A percentile compares a stretch with the other conserved stretches of the same genome.
Conservation (phyloP, 2,113 vertebrate genomes). For the Apaloderma vittatum region DNA sequence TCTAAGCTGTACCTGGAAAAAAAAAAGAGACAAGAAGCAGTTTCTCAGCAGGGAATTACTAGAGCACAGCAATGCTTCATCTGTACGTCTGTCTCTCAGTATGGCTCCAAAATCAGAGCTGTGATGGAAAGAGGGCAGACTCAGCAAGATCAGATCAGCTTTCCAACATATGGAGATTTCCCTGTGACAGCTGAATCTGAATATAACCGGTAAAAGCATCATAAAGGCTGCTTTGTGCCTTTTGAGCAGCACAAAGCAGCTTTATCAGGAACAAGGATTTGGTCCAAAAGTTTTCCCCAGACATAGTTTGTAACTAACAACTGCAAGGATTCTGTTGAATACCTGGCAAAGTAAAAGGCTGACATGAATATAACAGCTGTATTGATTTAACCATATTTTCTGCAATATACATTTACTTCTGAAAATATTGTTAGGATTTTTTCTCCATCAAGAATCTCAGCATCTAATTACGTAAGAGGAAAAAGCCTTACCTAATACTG, state of each 20-base stretch:
- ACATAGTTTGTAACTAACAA: not conserved
- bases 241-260: not conserved
- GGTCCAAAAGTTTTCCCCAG: slow-evolving; percentile 38
- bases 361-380: not conserved
- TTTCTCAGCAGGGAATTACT: not conserved
- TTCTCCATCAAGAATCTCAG: not conserved
- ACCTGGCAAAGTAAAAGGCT: slow-evolving; percentile 13
- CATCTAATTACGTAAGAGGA: not conserved
- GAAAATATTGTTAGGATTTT: not conserved
- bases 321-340: slow-evolving; percentile 19
- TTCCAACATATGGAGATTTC: slow-evolving; percentile 33
- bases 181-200: slow-evolving; percentile 48
- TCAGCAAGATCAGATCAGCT: slow-evolving; percentile 36
- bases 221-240: slow-evolving; percentile 26
- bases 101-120: slow-evolving; percentile 20
- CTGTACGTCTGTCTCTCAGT: not conserved
- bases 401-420: not conserved
- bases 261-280: slow-evolving; percentile 11
- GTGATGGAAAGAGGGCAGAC: not conserved
- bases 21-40: not conserved
- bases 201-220: not conserved
- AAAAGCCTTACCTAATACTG: not conserved
- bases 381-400: slow-evolving; percentile 34
- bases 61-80: not conserved
- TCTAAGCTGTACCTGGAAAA: slow-evolving; percentile 12